Percentiles rank a stretch among this genome's conserved stretches.
phyloP scores from a whole-genome alignment of 2,797 vertebrate genomes.

The Miopithecus talapoin region DNA sequence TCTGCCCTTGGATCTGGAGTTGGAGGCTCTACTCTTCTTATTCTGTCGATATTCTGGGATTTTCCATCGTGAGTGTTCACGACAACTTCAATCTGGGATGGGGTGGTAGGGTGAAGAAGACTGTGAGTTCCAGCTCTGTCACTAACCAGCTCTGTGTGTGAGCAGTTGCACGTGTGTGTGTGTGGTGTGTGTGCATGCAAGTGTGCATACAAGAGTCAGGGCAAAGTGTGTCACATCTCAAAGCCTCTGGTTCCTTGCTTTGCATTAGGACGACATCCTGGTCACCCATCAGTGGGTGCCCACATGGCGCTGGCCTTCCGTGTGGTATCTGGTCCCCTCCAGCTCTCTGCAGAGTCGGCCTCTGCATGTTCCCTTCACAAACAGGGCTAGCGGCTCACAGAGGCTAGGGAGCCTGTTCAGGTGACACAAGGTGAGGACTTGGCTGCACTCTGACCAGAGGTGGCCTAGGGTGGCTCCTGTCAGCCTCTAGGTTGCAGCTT shows the following conservation, averaged over 20 bases:
- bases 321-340: accelerated
- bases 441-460: not conserved
- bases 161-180: accelerated
- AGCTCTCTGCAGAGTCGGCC: not conserved
- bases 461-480: accelerated
- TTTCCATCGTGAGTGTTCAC: accelerated
- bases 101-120: accelerated
- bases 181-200: not conserved
- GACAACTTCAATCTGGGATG: accelerated
- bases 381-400: accelerated
- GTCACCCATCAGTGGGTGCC: accelerated
- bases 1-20: not conserved
- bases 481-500: accelerated
- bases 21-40: accelerated
- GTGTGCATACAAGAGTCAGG: accelerated
- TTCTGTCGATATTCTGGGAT: not conserved
- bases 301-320: accelerated
- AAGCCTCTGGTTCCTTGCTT: accelerated
- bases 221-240: not conserved
- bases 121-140: not conserved
- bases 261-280: accelerated
- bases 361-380: accelerated
- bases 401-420: not conserved
- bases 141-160: no score
- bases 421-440: not conserved